Evolutionary conservation across 1,140 invertebrate genomes (phyloP).

Genomic region (Archivesica marissinica): DNA sequence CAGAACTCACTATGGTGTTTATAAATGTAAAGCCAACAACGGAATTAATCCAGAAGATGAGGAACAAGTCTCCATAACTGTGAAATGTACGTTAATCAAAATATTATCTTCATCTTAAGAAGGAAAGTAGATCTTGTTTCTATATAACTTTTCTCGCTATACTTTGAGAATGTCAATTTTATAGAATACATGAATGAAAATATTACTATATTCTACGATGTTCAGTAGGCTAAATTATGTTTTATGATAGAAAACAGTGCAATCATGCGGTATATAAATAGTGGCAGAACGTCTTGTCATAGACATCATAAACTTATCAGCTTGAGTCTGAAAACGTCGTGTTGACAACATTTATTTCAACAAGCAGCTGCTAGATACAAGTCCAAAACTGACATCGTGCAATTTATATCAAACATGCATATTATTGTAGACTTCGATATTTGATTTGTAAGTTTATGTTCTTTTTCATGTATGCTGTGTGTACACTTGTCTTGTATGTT

Average conservation of each 20-base stretch:
- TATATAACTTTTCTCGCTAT: neutral
- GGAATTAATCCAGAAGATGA: neutral
- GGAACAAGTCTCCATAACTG: neutral
- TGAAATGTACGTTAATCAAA: neutral
- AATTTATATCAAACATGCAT: no score
- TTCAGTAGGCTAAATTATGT: neutral
- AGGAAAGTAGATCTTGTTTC: neutral
- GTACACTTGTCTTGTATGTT: no score
- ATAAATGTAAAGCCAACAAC: slow-evolving; percentile 8
- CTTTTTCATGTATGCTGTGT: no score
- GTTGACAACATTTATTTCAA: no score
- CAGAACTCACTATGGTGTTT: neutral
- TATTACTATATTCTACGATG: neutral
- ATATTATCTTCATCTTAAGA: neutral
- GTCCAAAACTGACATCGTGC: no score
- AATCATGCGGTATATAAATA: no score
- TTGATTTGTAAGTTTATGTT: neutral
- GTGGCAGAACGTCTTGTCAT: no score
- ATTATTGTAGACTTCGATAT: neutral
- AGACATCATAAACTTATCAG: no score
- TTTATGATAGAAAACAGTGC: no score
- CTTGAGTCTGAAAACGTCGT: no score
- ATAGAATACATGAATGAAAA: neutral
- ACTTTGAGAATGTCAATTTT: neutral
- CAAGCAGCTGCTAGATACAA: no score